These are phyloP conservation scores for Poeciliopsis presidionis DNA, from an alignment of 2,797 vertebrate genomes.

Conservation along the genomic window DNA sequence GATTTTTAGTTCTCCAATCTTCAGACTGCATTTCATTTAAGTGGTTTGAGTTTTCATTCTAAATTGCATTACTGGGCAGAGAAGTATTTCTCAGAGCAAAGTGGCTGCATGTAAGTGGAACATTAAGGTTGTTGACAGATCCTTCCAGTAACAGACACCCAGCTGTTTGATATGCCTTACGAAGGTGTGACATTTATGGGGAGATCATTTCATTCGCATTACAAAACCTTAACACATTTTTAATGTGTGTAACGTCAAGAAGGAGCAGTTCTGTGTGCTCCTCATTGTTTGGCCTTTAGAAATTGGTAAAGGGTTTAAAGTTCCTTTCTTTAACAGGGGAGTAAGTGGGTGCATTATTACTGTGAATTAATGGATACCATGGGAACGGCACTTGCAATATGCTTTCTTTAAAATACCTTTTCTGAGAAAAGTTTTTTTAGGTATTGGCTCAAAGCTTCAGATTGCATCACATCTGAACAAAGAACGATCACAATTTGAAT, in stretches of 20 bases:
- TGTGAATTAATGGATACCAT: conserved; percentile 68
- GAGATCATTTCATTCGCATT: conserved; percentile 29
- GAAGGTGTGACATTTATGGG: conserved; percentile 38
- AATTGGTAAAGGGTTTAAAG: conserved; percentile 35
- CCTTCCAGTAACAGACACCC: conserved; percentile 15
- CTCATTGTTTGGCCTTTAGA: conserved; percentile 29
- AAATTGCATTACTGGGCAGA: neutral
- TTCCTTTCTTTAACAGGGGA: conserved; percentile 48
- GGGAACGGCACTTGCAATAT: conserved; percentile 55
- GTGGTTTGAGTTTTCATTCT: neutral
- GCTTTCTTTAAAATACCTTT: conserved; percentile 42
- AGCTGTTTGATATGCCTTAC: conserved; percentile 31
- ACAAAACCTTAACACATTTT: conserved; percentile 28
- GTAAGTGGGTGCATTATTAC: conserved; percentile 53
- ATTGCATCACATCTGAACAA: conserved; percentile 37
- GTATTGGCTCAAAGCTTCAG: conserved; percentile 54
- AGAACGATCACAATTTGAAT: conserved; percentile 16
- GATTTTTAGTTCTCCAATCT: conserved; percentile 3
- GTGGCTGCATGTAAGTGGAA: neutral
- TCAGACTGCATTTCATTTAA: neutral
- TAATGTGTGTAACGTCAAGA: conserved; percentile 11
- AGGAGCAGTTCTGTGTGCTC: conserved; percentile 9
- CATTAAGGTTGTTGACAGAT: conserved; percentile 17
- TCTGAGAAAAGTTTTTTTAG: conserved; percentile 42
- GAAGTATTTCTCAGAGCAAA: conserved; percentile 1